A percentile compares a stretch with the other conserved stretches of the same genome.
Evolutionary conservation across 2,113 vertebrate species (phyloP).

Genomic region (Percina caprodes): DNA sequence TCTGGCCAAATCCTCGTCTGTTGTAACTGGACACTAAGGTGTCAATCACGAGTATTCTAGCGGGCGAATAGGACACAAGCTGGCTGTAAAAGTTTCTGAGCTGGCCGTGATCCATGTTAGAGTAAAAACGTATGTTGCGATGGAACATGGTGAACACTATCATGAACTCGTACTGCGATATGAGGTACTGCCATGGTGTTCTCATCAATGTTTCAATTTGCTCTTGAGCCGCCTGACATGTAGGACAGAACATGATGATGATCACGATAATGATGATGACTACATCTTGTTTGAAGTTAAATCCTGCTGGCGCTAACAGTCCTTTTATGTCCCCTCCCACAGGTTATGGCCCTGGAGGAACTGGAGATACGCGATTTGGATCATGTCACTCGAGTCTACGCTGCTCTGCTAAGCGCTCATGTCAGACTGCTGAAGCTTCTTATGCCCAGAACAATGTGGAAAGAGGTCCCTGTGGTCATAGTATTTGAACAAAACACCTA

Average conservation of each 20-base stretch:
- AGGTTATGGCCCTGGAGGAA: constrained; percentile 23
- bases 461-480: neutral
- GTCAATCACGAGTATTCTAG: neutral
- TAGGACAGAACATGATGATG: neutral
- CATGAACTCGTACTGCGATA: constrained; percentile 3
- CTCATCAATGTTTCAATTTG: rapidly evolving
- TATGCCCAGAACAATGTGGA: constrained; percentile 5
- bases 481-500: constrained; percentile 48
- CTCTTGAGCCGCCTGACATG: neutral
- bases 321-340: too few relatives aligned
- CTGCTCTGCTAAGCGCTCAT: constrained; percentile 6
- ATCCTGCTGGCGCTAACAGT: too few relatives aligned
- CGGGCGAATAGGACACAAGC: neutral
- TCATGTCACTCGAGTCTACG: constrained; percentile 15
- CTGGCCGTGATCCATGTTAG: neutral
- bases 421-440: constrained; percentile 13
- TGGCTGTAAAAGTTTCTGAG: neutral
- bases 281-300: too few relatives aligned
- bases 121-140: constrained; percentile 9
- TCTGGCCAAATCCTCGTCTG: neutral
- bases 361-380: constrained; percentile 33
- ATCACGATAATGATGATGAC: too few relatives aligned
- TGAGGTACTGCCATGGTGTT: neutral
- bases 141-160: neutral
- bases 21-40: neutral